Conservation (phyloP, 2,113 vertebrate genomes). For the Tichodroma muraria region DNA sequence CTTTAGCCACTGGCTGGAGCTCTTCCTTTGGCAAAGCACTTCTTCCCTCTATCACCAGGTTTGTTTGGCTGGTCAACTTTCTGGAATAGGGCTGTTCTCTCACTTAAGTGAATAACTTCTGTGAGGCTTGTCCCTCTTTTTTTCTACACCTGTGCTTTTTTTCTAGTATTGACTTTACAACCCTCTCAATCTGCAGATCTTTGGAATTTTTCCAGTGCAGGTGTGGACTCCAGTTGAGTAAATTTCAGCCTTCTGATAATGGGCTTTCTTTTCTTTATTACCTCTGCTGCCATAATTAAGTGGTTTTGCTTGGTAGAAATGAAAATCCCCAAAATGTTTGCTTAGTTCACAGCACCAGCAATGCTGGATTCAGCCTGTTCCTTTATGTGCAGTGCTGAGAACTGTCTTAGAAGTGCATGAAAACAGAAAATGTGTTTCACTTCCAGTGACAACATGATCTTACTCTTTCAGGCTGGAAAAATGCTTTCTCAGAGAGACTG, state of each 20-base stretch:
- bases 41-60: background rate
- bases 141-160: background rate
- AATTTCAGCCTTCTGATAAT: slow-evolving; percentile 14
- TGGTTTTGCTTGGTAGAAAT: background rate
- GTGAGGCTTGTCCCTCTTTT: background rate
- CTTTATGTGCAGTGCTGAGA: background rate
- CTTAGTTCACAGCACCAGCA: background rate
- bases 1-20: background rate
- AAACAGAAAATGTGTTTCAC: background rate
- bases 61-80: background rate
- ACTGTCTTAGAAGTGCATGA: background rate
- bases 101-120: background rate
- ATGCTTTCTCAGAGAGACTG: background rate
- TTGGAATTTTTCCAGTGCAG: slow-evolving; percentile 13
- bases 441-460: background rate
- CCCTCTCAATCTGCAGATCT: background rate
- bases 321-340: background rate
- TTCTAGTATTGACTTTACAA: background rate
- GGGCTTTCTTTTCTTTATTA: slow-evolving; percentile 2
- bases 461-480: background rate
- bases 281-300: slow-evolving; percentile 17
- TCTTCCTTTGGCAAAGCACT: background rate
- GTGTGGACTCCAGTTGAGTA: slow-evolving; percentile 3
- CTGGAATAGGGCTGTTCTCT: background rate
- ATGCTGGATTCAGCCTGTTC: background rate